phyloP scores from a whole-genome alignment of 2,797 vertebrate genomes.

The Phrynocephalus vlangalii region DNA sequence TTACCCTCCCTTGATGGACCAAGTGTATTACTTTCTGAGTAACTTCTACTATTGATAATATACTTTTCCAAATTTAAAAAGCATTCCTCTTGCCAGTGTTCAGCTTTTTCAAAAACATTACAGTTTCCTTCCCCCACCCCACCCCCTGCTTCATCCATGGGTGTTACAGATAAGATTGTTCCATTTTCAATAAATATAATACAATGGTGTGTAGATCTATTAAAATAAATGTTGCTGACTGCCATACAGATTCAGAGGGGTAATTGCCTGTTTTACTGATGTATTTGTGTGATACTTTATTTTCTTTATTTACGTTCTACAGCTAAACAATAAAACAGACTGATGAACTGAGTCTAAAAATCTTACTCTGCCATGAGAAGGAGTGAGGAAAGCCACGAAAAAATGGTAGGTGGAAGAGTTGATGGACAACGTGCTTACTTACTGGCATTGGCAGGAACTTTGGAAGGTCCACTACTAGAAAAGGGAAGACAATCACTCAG shows the following conservation, averaged over 20 bases:
- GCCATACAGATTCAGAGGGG: neutral
- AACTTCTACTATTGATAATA: too few relatives aligned
- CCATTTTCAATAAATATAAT: neutral
- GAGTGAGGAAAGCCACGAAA: neutral
- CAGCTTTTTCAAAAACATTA: neutral
- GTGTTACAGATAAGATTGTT: neutral
- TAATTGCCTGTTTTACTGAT: slow-evolving; percentile 10
- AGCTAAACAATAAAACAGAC: neutral
- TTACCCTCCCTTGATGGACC: too few relatives aligned
- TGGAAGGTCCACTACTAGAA: neutral
- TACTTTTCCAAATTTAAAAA: too few relatives aligned
- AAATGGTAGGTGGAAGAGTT: neutral
- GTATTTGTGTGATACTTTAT: neutral
- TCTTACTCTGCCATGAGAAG: neutral
- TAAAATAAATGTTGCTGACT: neutral
- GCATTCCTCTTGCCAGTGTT: too few relatives aligned
- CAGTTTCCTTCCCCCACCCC: neutral
- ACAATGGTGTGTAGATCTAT: neutral
- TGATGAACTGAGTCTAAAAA: slow-evolving; percentile 2
- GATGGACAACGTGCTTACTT: neutral
- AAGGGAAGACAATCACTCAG: too few relatives aligned
- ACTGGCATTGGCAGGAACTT: neutral
- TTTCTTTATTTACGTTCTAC: neutral
- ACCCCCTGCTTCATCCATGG: neutral
- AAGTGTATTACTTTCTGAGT: too few relatives aligned